Percentiles rank a stretch among this genome's conserved stretches.
phyloP scores from a whole-genome alignment of 2,113 vertebrate genomes.

The Poecile atricapillus region DNA sequence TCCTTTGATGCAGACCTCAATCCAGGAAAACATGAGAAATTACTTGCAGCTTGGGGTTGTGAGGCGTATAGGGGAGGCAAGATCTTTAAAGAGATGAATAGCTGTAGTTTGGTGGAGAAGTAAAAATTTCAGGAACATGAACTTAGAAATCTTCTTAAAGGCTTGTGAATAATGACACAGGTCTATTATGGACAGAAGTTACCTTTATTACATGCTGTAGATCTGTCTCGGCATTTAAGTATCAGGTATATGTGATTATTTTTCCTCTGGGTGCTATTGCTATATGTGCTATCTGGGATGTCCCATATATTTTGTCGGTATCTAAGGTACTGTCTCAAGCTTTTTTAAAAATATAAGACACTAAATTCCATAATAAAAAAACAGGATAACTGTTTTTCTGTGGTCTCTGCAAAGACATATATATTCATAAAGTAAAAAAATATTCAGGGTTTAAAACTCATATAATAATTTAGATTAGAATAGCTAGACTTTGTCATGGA shows the following conservation, averaged over 20 bases:
- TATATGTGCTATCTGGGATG: neutral
- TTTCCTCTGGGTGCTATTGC: constrained; percentile 11
- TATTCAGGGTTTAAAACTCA: neutral
- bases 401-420: neutral
- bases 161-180: neutral
- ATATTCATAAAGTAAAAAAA: neutral
- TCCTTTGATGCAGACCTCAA: neutral
- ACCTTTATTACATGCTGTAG: neutral
- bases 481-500: neutral
- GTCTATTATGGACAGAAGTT: constrained; percentile 4
- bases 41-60: neutral
- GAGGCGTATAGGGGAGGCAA: neutral
- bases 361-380: neutral
- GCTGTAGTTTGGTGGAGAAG: neutral
- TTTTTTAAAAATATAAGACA: neutral
- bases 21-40: neutral
- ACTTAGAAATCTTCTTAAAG: neutral
- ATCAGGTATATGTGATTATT: neutral
- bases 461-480: neutral
- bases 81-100: constrained; percentile 20
- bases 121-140: neutral
- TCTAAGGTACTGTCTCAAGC: neutral
- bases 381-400: neutral
- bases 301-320: neutral
- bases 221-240: neutral